phyloP scores from a whole-genome alignment of 2,888 invertebrate genomes.

The Meiosimyza decipiens region DNA sequence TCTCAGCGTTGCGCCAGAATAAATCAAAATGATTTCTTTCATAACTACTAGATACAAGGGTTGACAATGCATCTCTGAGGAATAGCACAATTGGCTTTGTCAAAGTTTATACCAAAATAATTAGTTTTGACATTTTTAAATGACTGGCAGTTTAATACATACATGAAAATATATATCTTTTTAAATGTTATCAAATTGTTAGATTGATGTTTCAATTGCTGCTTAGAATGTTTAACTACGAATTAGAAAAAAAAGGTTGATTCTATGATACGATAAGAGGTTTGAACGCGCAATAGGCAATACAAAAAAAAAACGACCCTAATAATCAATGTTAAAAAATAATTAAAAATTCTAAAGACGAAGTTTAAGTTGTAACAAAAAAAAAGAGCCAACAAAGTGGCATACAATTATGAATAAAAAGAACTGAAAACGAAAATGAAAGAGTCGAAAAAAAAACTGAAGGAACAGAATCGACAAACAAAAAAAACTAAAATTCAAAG shows the following conservation, averaged over 20 bases:
- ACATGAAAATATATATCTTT: background rate
- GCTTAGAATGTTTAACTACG: background rate
- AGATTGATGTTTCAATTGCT: background rate
- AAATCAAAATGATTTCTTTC: too few relatives aligned
- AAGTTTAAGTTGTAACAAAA: slow-evolving; percentile 1
- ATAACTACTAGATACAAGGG: too few relatives aligned
- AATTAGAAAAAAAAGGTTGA: background rate
- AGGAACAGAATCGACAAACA: background rate
- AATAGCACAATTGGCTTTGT: too few relatives aligned
- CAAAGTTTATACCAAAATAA: background rate
- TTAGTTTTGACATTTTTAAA: background rate
- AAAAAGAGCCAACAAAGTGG: too few relatives aligned
- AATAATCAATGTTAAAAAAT: background rate
- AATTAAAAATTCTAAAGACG: background rate
- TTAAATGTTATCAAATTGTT: background rate
- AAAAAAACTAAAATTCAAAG: slow-evolving; percentile 13
- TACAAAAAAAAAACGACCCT: too few relatives aligned
- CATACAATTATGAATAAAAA: background rate
- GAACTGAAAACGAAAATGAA: background rate
- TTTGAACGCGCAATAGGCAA: too few relatives aligned
- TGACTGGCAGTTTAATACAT: background rate
- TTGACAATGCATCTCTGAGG: too few relatives aligned
- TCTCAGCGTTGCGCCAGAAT: too few relatives aligned
- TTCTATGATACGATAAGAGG: too few relatives aligned
- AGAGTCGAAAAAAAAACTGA: background rate